Evolutionary conservation across 2,888 invertebrate species (phyloP).

Genomic region (Tachina grossa): DNA sequence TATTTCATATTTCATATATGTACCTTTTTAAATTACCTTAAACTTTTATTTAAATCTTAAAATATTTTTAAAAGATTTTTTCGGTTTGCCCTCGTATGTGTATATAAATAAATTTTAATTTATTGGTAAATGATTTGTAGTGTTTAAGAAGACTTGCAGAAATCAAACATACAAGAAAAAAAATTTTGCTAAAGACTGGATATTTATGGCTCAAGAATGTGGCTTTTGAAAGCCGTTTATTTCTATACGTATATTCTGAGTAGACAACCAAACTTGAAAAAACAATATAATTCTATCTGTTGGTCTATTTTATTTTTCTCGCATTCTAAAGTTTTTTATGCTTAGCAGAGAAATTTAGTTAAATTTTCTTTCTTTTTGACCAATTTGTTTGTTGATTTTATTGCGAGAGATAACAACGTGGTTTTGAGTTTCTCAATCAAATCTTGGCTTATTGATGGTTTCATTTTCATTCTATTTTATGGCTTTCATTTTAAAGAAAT

Average conservation of each 20-base stretch:
- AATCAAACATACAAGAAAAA: conserved; percentile 29
- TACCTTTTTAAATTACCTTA: no score
- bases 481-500: not conserved
- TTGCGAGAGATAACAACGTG: not conserved
- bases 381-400: not conserved
- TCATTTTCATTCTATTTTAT: conserved; percentile 34
- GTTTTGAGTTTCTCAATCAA: conserved; percentile 30
- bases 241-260: conserved; percentile 43
- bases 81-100: conserved; percentile 9
- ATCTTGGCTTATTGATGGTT: conserved; percentile 22
- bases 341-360: conserved; percentile 26
- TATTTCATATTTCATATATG: no score
- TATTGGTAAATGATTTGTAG: conserved; percentile 52
- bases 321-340: conserved; percentile 1
- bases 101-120: conserved; percentile 24
- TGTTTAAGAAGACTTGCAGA: conserved; percentile 45
- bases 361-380: not conserved
- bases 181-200: conserved; percentile 46
- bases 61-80: not conserved
- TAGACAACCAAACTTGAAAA: conserved; percentile 15
- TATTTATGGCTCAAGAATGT: conserved; percentile 68
- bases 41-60: not conserved
- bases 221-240: conserved; percentile 69
- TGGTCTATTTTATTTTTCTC: conserved; percentile 16
- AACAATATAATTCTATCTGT: not conserved